A percentile compares a stretch with the other conserved stretches of the same genome.
phyloP scores from a whole-genome alignment of 2,888 invertebrate species.

The Eupithecia tripunctaria region DNA sequence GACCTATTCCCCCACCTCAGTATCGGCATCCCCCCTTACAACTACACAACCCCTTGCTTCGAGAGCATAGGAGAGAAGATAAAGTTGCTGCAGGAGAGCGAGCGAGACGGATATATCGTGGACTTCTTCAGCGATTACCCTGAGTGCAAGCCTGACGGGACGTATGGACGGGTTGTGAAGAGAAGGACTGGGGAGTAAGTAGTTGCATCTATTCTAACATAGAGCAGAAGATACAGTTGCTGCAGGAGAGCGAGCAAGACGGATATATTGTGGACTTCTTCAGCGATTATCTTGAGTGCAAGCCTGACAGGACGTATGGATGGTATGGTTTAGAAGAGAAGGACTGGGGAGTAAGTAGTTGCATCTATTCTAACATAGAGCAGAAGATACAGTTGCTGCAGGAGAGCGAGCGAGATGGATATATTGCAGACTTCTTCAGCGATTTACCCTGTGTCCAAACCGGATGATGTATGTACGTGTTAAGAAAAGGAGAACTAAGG shows the following conservation, averaged over 20 bases:
- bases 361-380: constrained; percentile 38
- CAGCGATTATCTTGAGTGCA: constrained; percentile 56
- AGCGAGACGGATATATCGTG: constrained; percentile 64
- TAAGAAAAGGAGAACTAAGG: constrained; percentile 53
- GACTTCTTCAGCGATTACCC: constrained; percentile 60
- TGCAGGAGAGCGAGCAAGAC: constrained; percentile 59
- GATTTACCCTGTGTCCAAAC: constrained; percentile 59
- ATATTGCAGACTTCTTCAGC: constrained; percentile 63
- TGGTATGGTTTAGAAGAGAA: constrained; percentile 52
- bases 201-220: constrained; percentile 34
- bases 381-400: constrained; percentile 53
- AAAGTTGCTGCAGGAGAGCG: constrained; percentile 57
- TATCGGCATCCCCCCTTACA: constrained; percentile 60
- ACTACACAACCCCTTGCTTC: constrained; percentile 70
- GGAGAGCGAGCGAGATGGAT: constrained; percentile 65
- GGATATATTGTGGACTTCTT: constrained; percentile 69
- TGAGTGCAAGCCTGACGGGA: constrained; percentile 72
- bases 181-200: constrained; percentile 66
- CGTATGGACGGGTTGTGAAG: constrained; percentile 57
- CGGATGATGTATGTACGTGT: constrained; percentile 68
- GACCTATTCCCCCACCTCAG: constrained; percentile 65
- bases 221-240: constrained; percentile 50
- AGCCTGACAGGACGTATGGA: constrained; percentile 72
- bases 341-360: constrained; percentile 63
- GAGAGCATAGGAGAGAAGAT: constrained; percentile 53